A percentile compares a stretch with the other conserved stretches of the same genome.
Evolutionary conservation across 2,113 vertebrate genomes (phyloP).

Genomic region (Hippoglossus stenolepis): DNA sequence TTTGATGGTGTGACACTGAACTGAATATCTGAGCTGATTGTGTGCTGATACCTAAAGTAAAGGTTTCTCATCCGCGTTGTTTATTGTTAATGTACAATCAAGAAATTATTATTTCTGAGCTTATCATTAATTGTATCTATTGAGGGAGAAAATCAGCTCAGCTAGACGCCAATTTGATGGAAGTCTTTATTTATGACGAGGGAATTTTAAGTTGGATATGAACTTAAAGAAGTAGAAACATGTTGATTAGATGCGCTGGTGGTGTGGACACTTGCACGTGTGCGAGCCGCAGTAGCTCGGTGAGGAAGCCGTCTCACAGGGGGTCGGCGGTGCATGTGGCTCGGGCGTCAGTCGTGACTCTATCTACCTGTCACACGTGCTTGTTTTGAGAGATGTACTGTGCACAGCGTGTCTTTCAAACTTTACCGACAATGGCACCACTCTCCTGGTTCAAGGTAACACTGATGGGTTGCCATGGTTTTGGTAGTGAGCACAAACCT

Average conservation of each 20-base stretch:
- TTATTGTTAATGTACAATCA: no score
- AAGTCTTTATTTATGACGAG: neutral
- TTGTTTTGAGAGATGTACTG: neutral
- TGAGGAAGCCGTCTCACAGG: no score
- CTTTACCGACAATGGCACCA: constrained; percentile 24
- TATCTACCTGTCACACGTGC: neutral
- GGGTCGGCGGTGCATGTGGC: neutral
- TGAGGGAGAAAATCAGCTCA: neutral
- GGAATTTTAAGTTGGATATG: neutral
- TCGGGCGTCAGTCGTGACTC: neutral
- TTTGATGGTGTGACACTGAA: no score
- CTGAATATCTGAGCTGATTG: no score
- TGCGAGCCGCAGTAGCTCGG: no score
- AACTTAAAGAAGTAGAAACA: neutral
- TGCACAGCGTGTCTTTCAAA: constrained; percentile 29
- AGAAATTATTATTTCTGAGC: neutral
- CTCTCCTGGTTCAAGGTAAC: constrained; percentile 76
- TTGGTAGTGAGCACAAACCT: constrained; percentile 51
- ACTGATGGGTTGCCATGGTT: constrained; percentile 79
- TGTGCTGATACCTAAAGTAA: no score
- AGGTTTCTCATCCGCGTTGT: no score
- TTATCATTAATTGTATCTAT: neutral
- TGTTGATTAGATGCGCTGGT: neutral
- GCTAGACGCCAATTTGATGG: neutral
- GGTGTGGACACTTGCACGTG: neutral